phyloP scores from a whole-genome alignment of 2,797 vertebrate species.

The Otus scops region DNA sequence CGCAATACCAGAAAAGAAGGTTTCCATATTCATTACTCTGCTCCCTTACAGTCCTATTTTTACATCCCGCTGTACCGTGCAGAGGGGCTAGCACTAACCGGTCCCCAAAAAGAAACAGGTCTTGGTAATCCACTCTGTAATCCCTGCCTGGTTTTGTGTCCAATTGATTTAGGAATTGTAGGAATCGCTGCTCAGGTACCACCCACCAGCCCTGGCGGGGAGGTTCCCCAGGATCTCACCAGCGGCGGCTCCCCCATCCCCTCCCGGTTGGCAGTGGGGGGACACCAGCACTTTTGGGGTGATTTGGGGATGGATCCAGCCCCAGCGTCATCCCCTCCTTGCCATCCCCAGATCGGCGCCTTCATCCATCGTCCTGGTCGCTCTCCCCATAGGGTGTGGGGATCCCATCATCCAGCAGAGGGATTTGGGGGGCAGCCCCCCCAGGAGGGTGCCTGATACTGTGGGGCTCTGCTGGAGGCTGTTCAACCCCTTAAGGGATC shows the following conservation, averaged over 20 bases:
- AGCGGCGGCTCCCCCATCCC: background rate
- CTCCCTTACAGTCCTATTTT: background rate
- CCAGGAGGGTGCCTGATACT: fast-evolving
- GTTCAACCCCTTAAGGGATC: fast-evolving
- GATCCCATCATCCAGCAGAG: fast-evolving
- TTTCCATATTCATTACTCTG: background rate
- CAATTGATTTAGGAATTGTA: background rate
- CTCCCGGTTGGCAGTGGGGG: fast-evolving
- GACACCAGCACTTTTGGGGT: background rate
- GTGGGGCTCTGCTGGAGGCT: fast-evolving
- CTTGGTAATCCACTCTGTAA: background rate
- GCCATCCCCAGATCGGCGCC: background rate
- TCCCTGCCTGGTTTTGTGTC: background rate
- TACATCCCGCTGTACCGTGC: fast-evolving
- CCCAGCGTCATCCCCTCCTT: background rate
- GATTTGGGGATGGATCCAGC: background rate
- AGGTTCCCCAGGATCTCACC: background rate
- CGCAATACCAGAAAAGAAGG: background rate
- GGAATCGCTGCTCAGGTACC: fast-evolving
- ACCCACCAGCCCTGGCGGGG: background rate
- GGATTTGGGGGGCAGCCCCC: background rate
- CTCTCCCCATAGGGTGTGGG: fast-evolving
- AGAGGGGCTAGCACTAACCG: background rate
- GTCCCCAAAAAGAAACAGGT: background rate
- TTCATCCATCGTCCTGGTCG: fast-evolving